Base-by-base conservation (phyloP, 2,888 invertebrate genomes). In the Heliconius ismenius region DNA sequence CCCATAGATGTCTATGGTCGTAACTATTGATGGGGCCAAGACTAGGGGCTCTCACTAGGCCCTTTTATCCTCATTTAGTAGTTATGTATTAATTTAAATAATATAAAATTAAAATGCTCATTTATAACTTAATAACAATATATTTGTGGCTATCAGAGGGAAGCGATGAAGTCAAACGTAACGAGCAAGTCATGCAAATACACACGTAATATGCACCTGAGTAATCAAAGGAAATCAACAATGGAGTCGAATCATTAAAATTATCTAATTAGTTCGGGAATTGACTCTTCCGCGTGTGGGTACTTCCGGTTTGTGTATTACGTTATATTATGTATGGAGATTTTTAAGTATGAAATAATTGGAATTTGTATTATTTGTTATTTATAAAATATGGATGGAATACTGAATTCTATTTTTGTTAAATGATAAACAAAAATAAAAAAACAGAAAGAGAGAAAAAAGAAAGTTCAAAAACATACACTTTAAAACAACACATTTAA, bases 181-280 rank as follows among this genome's bases (percentile, higher is more conserved):
- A 32, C 65, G 32, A 11, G 6, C 67, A 24, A 24, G 67, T 67
- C 39, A 65, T 70, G 75, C 73, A 73, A 64, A 73, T 69, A 76
- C 81, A 63, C 28, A 70, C 70, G 70, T 81, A 81, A 81, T 74
- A 73, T 63, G 58, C 74, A 65, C 58, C 26, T 75, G 60, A 24
- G 74, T 77, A 80, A 80, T 73, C 79, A 62, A 60, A 79, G 79
- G 80, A 81, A 81, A 81, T 74, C 62, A 60, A 73, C 72, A 79
- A 79, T 77, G 73, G 39, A 79, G 73, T 76, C 73, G 69, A n/a
- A 76, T 79, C 78, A 70, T 77, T 63, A 69, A 75, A 60, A 69
- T 81, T 81, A 81, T 81, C 58, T 77, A 81, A 81, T 81, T 78
- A 76, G 75, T 78, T 77, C 77, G 79, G 81, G 81, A 79, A 79